These are phyloP conservation scores for Neolamprologus modestus DNA, from an alignment of 2,113 vertebrate species.

Conservation along the genomic window DNA sequence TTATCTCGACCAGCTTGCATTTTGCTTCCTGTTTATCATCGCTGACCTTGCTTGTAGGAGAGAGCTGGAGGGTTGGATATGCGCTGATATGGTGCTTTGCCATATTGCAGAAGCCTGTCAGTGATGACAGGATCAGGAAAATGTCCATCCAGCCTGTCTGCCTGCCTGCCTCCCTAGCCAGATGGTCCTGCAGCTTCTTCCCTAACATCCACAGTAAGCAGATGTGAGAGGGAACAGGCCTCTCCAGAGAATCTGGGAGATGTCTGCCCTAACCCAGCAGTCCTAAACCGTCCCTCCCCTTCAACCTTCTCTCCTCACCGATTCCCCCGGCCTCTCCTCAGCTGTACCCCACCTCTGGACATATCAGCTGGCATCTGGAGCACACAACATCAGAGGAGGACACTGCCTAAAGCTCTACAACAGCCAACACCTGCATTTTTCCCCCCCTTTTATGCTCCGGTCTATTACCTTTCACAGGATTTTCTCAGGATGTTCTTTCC, in stretches of 20 bases:
- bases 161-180: constrained; percentile 38
- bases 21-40: constrained; percentile 39
- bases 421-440: not conserved
- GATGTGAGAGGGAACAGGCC: constrained; percentile 58
- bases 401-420: not conserved
- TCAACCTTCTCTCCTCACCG: not conserved
- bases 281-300: constrained; percentile 10
- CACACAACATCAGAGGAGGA: constrained; percentile 14
- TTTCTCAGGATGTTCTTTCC: not conserved
- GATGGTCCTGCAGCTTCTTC: constrained; percentile 64
- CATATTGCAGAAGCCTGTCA: constrained; percentile 59
- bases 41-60: constrained; percentile 62
- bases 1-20: constrained; percentile 28
- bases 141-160: constrained; percentile 16
- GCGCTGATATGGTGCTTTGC: constrained; percentile 62
- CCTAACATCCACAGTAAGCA: constrained; percentile 56
- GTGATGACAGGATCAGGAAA: constrained; percentile 39
- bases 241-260: constrained; percentile 55
- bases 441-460: not conserved
- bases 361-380: constrained; percentile 40
- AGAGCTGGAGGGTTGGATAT: constrained; percentile 55
- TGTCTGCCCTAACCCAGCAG: constrained; percentile 28
- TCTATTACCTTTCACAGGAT: not conserved
- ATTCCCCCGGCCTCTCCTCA: constrained; percentile 37
- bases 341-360: constrained; percentile 51